Base-by-base conservation (phyloP, 2,797 vertebrate genomes). In the Myiothlypis chrysogaster region DNA sequence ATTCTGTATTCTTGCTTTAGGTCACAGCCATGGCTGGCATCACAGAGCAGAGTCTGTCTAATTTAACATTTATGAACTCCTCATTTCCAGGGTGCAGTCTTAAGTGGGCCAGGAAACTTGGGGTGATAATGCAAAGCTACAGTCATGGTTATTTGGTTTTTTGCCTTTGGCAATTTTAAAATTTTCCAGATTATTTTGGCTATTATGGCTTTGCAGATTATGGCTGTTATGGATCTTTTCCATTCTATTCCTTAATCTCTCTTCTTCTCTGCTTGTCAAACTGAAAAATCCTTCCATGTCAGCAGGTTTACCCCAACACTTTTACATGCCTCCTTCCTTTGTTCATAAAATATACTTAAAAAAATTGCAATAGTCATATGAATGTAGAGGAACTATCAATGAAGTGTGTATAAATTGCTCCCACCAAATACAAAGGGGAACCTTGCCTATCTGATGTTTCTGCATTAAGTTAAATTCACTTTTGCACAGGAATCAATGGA, bases 11-110 rank as follows among this genome's bases (percentile, higher is more conserved):
- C 95, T 97, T 95, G 94, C 97, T 98, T 93, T 95, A 95, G 97
- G 97, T 98, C 97, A 96, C 95, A 97, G 93, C 52, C 68, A 79
- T 92, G 89, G 92, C 97, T 96, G 97, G 95, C 84, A 97, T 96
- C 93, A 89, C 93, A 96, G 96, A 98, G 95, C 77, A 95, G 95
- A 97, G 92, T 64, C 94, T 96, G 90, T 88, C 96, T 98, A 95
- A 97, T 98, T 95, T 97, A 98, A 98, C 97, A 97, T 97, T 98
- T 97, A 98, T 97, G 96, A 97, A 96, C 79, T 52, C 81, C 83
- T 94, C 8, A 3, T 91, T 97, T 95, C 89, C 84, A 95, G 79
- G 82, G 79, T 94, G 70, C 66, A 90, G 39, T 69, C 49, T 57
- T 57, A 82, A 91, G 95, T 82, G 60, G 72, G 44, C 28, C 80